Conservation (phyloP, 2,113 vertebrate genomes). For the Ochotona curzoniae region DNA sequence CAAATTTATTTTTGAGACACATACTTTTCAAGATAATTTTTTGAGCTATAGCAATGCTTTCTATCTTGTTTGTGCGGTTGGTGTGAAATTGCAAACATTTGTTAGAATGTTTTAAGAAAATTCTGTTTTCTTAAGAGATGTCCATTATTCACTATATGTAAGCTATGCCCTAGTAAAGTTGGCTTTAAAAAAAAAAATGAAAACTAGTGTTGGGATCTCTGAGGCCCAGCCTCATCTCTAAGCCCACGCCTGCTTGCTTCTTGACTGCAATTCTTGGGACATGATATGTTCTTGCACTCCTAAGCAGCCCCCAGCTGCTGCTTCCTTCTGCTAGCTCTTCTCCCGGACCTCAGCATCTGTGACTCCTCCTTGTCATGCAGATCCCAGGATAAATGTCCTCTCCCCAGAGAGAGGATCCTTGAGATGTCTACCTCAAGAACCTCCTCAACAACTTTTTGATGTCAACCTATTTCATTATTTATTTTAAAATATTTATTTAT, state of each 20-base stretch:
- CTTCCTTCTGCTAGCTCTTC: background rate
- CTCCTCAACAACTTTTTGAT: background rate
- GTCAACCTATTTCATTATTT: background rate
- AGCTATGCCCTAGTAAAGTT: no score
- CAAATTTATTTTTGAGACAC: no score
- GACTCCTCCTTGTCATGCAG: background rate
- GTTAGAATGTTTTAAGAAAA: no score
- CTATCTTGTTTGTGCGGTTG: no score
- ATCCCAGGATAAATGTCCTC: background rate
- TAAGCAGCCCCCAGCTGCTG: background rate
- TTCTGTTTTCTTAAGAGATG: no score
- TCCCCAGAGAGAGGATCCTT: background rate
- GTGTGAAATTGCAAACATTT: no score
- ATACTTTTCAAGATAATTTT: no score
- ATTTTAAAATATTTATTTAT: no score
- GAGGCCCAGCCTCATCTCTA: no score
- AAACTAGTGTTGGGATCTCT: background rate
- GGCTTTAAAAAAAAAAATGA: background rate
- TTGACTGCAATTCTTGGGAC: background rate
- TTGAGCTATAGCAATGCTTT: no score
- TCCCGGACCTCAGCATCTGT: background rate
- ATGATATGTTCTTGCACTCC: accelerated
- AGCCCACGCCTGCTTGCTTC: background rate
- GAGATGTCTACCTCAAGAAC: background rate
- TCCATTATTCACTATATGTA: no score